phyloP scores from a whole-genome alignment of 1,140 invertebrate species.

The Andrena cerasifolii region DNA sequence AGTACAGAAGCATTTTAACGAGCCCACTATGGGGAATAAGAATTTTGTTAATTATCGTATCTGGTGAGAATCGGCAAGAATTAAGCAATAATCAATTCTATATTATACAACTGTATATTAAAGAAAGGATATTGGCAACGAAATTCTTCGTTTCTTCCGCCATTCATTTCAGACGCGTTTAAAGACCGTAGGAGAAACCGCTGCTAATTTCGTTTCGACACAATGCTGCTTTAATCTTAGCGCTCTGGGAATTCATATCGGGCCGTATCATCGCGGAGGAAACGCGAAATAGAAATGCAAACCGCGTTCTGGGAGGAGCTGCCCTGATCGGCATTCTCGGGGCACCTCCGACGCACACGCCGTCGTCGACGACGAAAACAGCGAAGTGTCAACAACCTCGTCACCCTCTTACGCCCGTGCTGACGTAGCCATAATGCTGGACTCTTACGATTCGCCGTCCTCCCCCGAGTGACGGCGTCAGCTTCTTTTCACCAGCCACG shows the following conservation, averaged over 20 bases:
- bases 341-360: conserved; percentile 28
- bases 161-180: no score
- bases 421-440: conserved; percentile 7
- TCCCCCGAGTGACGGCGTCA: not conserved
- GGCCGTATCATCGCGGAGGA: conserved; percentile 36
- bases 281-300: conserved; percentile 64
- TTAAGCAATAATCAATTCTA: no score
- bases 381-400: conserved; percentile 78
- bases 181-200: not conserved
- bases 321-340: conserved; percentile 60
- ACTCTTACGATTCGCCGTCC: conserved; percentile 29
- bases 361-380: conserved; percentile 29
- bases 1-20: no score
- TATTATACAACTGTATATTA: no score
- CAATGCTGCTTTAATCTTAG: not conserved
- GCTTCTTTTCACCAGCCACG: conserved; percentile 16
- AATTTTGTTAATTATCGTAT: no score
- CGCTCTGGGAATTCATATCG: not conserved
- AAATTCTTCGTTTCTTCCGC: no score
- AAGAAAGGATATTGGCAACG: no score
- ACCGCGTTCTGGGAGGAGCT: conserved; percentile 46
- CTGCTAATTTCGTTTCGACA: not conserved
- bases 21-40: no score
- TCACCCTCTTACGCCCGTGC: conserved; percentile 60
- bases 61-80: no score